These are phyloP conservation scores for Pheosia tremula DNA, from an alignment of 2,888 invertebrate genomes.

Conservation along the genomic window DNA sequence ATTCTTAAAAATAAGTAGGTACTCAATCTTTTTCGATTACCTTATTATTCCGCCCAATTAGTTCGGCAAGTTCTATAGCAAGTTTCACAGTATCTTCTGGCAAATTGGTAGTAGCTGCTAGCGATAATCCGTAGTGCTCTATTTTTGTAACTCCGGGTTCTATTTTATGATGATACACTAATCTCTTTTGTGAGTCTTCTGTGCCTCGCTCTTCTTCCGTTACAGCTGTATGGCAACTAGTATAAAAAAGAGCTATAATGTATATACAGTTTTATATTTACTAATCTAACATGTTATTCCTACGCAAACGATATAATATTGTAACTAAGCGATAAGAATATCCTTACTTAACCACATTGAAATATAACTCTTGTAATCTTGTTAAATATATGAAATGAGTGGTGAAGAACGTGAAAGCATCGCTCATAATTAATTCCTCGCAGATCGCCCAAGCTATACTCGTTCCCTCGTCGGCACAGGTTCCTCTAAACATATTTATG, in stretches of 20 bases:
- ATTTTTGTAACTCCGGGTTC: slow-evolving; percentile 84
- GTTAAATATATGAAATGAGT: slow-evolving; percentile 89
- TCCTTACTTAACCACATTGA: slow-evolving; percentile 89
- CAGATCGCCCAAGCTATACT: slow-evolving; percentile 92
- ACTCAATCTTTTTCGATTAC: slow-evolving; percentile 42
- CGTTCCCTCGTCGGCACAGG: slow-evolving; percentile 91
- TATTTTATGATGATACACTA: slow-evolving; percentile 87
- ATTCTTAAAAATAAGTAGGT: too few species aligned
- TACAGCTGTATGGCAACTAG: slow-evolving; percentile 70
- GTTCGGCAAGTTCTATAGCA: slow-evolving; percentile 76
- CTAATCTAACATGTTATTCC: too few species aligned
- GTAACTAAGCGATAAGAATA: slow-evolving; percentile 1
- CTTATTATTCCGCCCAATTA: slow-evolving; percentile 63
- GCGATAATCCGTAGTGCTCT: slow-evolving; percentile 86
- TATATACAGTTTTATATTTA: too few species aligned
- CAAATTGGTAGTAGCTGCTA: slow-evolving; percentile 86
- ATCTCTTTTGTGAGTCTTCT: slow-evolving; percentile 54
- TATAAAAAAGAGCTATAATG: not conserved
- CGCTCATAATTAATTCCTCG: slow-evolving; percentile 86
- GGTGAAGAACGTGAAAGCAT: slow-evolving; percentile 88
- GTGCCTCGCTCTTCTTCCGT: slow-evolving; percentile 59
- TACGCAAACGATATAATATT: not conserved
- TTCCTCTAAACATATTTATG: slow-evolving; percentile 81
- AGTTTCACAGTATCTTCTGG: slow-evolving; percentile 82
- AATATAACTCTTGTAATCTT: slow-evolving; percentile 86